Evolutionary conservation across 1,140 invertebrate genomes (phyloP).

Genomic region (Tetragonula clypearis): DNA sequence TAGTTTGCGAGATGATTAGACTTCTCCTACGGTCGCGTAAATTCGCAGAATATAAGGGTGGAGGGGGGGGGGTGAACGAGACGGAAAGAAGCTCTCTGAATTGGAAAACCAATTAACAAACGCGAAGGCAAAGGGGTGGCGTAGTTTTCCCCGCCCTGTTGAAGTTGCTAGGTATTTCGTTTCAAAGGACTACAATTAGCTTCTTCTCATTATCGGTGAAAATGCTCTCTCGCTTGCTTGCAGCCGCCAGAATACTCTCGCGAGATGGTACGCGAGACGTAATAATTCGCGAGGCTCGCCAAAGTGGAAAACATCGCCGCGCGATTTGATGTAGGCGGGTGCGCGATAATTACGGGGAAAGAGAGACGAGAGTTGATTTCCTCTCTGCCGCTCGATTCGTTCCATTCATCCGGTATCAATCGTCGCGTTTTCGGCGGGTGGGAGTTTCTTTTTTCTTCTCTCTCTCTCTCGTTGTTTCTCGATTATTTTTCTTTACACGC

Average conservation of each 20-base stretch:
- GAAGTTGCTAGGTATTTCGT: constrained; percentile 48
- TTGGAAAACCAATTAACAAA: constrained; percentile 38
- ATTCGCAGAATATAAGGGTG: not conserved
- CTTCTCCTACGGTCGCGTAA: constrained; percentile 16
- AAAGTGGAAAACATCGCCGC: constrained; percentile 39
- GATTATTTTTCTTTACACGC: too few species aligned
- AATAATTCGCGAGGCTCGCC: constrained; percentile 44
- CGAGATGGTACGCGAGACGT: constrained; percentile 11
- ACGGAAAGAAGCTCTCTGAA: constrained; percentile 25
- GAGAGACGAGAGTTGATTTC: too few species aligned
- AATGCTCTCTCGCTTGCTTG: constrained; percentile 34
- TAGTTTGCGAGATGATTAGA: constrained; percentile 56
- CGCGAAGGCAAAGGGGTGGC: not conserved
- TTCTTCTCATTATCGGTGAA: constrained; percentile 66
- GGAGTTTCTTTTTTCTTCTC: too few species aligned
- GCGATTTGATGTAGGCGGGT: constrained; percentile 27
- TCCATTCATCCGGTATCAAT: too few species aligned
- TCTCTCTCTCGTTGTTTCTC: too few species aligned
- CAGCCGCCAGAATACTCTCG: constrained; percentile 36
- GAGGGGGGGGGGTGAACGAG: not conserved
- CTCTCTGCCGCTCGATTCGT: too few species aligned
- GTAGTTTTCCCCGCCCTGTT: not conserved
- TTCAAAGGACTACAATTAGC: constrained; percentile 63
- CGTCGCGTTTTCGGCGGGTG: too few species aligned
- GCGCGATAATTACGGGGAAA: constrained; percentile 42